These are phyloP conservation scores for Drosophila guanche DNA, from an alignment of 1,140 invertebrate species.

Conservation along the genomic window DNA sequence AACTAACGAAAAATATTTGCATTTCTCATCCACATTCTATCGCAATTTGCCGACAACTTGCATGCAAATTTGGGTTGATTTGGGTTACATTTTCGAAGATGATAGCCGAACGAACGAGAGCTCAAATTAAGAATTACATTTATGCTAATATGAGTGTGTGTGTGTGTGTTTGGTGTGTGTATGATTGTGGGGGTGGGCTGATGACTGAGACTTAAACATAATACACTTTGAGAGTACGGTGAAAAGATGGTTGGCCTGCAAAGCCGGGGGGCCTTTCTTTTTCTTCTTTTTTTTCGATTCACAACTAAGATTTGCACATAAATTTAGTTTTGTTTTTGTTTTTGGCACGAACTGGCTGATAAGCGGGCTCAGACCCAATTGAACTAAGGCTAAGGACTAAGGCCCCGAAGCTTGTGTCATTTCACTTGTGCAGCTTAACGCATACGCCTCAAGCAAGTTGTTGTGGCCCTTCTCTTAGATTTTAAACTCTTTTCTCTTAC, in stretches of 20 bases:
- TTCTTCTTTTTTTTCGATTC: slow-evolving; percentile 32
- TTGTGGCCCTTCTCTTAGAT: slow-evolving; percentile 27
- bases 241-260: too few species aligned
- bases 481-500: slow-evolving; percentile 18
- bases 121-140: slow-evolving; percentile 64
- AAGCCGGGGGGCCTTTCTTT: slow-evolving; percentile 29
- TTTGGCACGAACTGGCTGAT: slow-evolving; percentile 76
- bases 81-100: slow-evolving; percentile 61
- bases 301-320: slow-evolving; percentile 73
- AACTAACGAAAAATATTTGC: slow-evolving; percentile 65
- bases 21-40: slow-evolving; percentile 44
- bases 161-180: slow-evolving; percentile 34
- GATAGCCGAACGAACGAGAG: slow-evolving; percentile 68
- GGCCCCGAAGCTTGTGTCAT: slow-evolving; percentile 15
- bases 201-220: slow-evolving; percentile 66
- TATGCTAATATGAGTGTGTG: slow-evolving; percentile 66
- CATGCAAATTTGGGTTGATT: slow-evolving; percentile 32
- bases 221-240: slow-evolving; percentile 39
- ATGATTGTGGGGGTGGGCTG: slow-evolving; percentile 42
- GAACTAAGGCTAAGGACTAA: slow-evolving; percentile 37
- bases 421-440: slow-evolving; percentile 7
- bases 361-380: slow-evolving; percentile 57
- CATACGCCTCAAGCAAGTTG: slow-evolving; percentile 20
- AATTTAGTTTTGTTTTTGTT: slow-evolving; percentile 48
- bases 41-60: slow-evolving; percentile 29